Base-by-base conservation (phyloP, 2,113 vertebrate species). In the Phalacrocorax pelagicus region DNA sequence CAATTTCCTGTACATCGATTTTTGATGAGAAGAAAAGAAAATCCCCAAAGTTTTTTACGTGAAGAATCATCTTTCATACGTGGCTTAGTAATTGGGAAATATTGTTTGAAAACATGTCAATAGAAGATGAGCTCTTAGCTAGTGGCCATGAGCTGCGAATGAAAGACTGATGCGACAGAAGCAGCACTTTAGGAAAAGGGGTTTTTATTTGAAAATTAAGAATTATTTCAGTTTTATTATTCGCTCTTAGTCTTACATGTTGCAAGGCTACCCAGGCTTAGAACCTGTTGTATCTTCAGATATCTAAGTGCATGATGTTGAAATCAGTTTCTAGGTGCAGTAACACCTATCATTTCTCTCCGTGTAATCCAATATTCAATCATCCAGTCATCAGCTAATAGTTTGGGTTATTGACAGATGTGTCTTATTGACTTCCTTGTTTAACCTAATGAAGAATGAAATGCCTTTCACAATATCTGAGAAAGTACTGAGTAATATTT, bases 1-100 rank as follows among this genome's bases (percentile, higher is more conserved):
- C 93, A 94, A 88, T 96, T 96, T 96, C 84, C 93, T 87, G 38
- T 80, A 44, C 86, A 96, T 96, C 3, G 93, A 95, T 96, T 96
- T 96, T 81, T 92, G 73, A 94, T 94, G 89, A 92, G 70, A 74
- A 75, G 67, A 77, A 94, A 94, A 82, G 72, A 95, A 95, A 92
- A 84, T 81, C 77, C 88, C 44, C 29, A 7, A 91, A 84, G 65
- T 93, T 92, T 92, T 95, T 85, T 63, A 70, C 0, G 2, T 77
- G 87, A 93, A 82, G 74, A 77, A 73, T 73, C 70, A 90, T 92
- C 71, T 93, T 96, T 91, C 92, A 77, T 69, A 87, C 20, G 19
- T 20, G 58, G 66, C 54, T 92, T 90, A 83, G 78, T 80, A 91
- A 95, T 19, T 90, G 87, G 81, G 58, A 97, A 96, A 88, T 95